phyloP scores from a whole-genome alignment of 2,888 invertebrate genomes.

The Perdita meconis region DNA sequence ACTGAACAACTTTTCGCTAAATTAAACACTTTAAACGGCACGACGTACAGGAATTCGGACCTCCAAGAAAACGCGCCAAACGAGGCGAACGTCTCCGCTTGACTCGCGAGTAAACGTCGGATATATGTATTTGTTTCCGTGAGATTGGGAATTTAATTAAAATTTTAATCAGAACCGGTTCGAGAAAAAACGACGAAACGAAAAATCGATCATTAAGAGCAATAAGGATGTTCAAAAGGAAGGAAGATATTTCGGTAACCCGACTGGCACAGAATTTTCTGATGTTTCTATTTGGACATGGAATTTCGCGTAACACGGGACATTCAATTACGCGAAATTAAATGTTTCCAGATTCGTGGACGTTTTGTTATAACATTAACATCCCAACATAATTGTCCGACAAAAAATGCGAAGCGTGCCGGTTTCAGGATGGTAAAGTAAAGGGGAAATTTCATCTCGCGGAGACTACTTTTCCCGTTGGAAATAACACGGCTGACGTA shows the following conservation, averaged over 20 bases:
- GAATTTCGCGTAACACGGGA: not conserved
- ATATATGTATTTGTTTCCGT: no score
- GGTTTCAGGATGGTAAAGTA: constrained; percentile 9
- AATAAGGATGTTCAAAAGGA: not conserved
- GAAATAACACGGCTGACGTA: not conserved
- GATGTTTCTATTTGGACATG: not conserved
- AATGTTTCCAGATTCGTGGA: constrained; percentile 20
- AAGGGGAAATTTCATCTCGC: constrained; percentile 3
- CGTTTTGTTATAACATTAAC: constrained; percentile 27
- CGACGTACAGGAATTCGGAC: not conserved
- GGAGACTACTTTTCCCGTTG: not conserved
- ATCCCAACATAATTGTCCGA: constrained; percentile 21
- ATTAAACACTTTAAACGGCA: constrained; percentile 7
- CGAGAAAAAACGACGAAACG: not conserved
- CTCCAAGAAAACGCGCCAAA: not conserved
- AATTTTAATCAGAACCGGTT: constrained; percentile 4
- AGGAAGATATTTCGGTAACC: not conserved
- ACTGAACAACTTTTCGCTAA: not conserved
- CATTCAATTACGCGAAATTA: constrained; percentile 26
- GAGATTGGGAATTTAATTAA: constrained; percentile 18
- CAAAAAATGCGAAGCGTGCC: constrained; percentile 29
- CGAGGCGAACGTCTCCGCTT: not conserved
- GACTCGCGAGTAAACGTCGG: no score
- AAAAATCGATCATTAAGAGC: not conserved
- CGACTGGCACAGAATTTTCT: not conserved